Percentiles rank a stretch among this genome's conserved stretches.
Evolutionary conservation across 2,888 invertebrate genomes (phyloP).

Genomic region (Ectemnius cavifrons): DNA sequence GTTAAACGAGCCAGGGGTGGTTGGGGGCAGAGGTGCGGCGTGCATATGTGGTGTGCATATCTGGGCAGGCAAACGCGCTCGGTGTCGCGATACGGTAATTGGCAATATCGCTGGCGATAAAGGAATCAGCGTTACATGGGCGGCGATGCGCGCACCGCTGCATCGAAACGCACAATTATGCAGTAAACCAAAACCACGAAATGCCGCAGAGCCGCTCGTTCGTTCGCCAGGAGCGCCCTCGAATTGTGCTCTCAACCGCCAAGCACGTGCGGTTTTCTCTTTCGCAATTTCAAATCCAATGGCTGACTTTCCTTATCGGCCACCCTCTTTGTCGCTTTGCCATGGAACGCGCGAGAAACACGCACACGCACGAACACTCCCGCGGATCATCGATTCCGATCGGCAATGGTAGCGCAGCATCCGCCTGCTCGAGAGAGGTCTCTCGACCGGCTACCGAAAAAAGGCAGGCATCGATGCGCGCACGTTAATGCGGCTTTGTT

Average conservation of each 20-base stretch:
- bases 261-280: slow-evolving; percentile 67
- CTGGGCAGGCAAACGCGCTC: slow-evolving; percentile 48
- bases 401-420: neutral
- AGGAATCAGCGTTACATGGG: slow-evolving; percentile 66
- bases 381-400: neutral
- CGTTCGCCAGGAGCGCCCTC: slow-evolving; percentile 53
- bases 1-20: slow-evolving; percentile 47
- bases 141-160: slow-evolving; percentile 27
- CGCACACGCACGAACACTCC: neutral
- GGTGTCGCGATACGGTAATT: slow-evolving; percentile 66
- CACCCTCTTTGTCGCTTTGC: too few relatives aligned
- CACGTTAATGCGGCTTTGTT: slow-evolving; percentile 36
- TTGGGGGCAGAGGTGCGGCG: neutral
- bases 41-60: slow-evolving; percentile 25
- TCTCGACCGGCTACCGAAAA: slow-evolving; percentile 9
- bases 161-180: slow-evolving; percentile 70
- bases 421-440: neutral
- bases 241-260: slow-evolving; percentile 58
- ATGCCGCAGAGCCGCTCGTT: slow-evolving; percentile 52
- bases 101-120: slow-evolving; percentile 71
- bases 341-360: slow-evolving; percentile 32
- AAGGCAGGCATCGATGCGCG: slow-evolving; percentile 25
- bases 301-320: too few relatives aligned
- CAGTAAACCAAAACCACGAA: slow-evolving; percentile 71
- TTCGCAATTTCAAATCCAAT: slow-evolving; percentile 30